phyloP scores from a whole-genome alignment of 2,797 vertebrate genomes.

The Neopelma chrysocephalum region DNA sequence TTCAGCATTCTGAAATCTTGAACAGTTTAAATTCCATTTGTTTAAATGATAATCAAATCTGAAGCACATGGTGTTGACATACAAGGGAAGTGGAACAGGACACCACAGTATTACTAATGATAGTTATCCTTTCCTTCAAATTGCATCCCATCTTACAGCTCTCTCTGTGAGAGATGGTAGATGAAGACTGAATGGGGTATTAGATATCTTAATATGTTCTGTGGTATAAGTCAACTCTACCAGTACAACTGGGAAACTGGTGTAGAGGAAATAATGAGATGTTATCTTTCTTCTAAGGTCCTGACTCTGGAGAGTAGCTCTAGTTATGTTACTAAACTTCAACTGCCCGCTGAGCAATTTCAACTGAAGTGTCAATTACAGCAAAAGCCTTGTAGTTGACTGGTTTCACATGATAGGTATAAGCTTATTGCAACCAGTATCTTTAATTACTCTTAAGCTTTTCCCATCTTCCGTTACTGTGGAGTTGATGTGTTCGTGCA shows the following conservation, averaged over 20 bases:
- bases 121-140: neutral
- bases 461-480: neutral
- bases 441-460: neutral
- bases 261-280: neutral
- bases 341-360: neutral
- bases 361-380: neutral
- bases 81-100: neutral
- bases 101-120: neutral
- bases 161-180: neutral
- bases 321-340: neutral
- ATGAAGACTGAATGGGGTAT: neutral
- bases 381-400: neutral
- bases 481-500: neutral
- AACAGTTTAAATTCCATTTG: neutral
- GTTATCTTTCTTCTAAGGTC: neutral
- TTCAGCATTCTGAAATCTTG: neutral
- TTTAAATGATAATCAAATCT: neutral
- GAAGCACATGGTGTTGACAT: accelerated
- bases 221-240: neutral
- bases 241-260: neutral
- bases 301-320: neutral
- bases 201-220: neutral
- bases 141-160: neutral
- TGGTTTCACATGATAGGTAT: neutral
- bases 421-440: neutral